A percentile compares a stretch with the other conserved stretches of the same genome.
Evolutionary conservation across 2,888 invertebrate genomes (phyloP).

Genomic region (Meta bourneti): DNA sequence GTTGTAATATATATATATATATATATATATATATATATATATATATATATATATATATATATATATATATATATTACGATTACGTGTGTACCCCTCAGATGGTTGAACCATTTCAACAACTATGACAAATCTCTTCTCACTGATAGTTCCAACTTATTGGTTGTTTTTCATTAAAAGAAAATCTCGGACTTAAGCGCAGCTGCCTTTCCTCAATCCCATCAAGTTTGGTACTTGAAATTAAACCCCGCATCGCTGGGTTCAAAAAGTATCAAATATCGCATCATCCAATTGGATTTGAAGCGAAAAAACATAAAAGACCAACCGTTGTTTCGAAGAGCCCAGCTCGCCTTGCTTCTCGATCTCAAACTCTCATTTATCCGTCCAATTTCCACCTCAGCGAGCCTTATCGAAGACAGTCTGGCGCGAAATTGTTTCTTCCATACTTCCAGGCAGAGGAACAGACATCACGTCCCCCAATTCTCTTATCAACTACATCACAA

Average conservation of each 20-base stretch:
- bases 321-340: neutral
- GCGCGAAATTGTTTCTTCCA: conserved; percentile 33
- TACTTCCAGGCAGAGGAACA: neutral
- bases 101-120: neutral
- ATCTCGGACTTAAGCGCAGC: neutral
- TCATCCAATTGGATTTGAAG: neutral
- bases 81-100: too few relatives aligned
- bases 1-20: too few relatives aligned
- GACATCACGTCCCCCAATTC: neutral
- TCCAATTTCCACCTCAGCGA: conserved; percentile 12
- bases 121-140: neutral
- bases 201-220: too few relatives aligned
- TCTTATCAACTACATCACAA: conserved; percentile 15
- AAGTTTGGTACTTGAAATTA: neutral
- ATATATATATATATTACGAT: too few relatives aligned
- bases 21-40: too few relatives aligned
- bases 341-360: conserved; percentile 11
- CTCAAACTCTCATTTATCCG: neutral
- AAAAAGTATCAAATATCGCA: neutral
- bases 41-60: too few relatives aligned
- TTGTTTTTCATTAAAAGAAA: neutral
- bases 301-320: neutral
- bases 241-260: neutral
- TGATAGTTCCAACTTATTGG: neutral
- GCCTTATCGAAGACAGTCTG: conserved; percentile 1